Percentiles rank a stretch among this genome's conserved stretches.
Conservation (phyloP, 2,113 vertebrate species). For the Lagopus muta region DNA sequence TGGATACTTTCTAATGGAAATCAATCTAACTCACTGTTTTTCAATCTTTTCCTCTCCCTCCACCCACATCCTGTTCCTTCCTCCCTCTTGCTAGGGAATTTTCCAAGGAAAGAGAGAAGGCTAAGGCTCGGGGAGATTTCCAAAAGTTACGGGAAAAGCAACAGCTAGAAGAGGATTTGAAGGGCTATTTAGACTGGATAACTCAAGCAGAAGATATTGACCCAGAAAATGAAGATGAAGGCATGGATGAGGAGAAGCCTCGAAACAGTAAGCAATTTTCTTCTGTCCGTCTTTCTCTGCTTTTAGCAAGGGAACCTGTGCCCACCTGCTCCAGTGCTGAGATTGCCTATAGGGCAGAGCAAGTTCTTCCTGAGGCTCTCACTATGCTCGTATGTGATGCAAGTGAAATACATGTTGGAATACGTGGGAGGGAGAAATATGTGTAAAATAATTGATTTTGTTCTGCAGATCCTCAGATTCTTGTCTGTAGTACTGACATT, state of each 20-base stretch:
- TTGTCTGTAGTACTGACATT: neutral
- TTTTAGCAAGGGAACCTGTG: neutral
- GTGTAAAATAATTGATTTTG: neutral
- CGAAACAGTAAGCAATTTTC: conserved; percentile 89
- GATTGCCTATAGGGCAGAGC: neutral
- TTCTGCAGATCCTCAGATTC: neutral
- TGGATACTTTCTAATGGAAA: neutral
- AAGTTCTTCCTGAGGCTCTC: neutral
- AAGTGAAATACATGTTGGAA: neutral
- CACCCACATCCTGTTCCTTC: neutral
- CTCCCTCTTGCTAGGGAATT: conserved; percentile 88
- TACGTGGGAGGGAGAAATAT: neutral
- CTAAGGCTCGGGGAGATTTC: conserved; percentile 97
- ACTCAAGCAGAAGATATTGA: conserved; percentile 99
- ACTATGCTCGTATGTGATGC: neutral
- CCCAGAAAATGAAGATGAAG: conserved; percentile 98
- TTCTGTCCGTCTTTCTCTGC: neutral
- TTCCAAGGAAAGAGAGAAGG: conserved; percentile 98
- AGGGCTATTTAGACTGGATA: conserved; percentile 99
- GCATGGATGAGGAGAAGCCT: conserved; percentile 95
- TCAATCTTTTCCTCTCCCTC: conserved; percentile 43
- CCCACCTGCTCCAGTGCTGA: neutral
- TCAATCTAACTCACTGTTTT: conserved; percentile 57
- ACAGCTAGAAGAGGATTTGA: conserved; percentile 96
- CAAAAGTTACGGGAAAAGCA: conserved; percentile 98